phyloP scores from a whole-genome alignment of 1,140 invertebrate genomes.

The Ephestia elutella region DNA sequence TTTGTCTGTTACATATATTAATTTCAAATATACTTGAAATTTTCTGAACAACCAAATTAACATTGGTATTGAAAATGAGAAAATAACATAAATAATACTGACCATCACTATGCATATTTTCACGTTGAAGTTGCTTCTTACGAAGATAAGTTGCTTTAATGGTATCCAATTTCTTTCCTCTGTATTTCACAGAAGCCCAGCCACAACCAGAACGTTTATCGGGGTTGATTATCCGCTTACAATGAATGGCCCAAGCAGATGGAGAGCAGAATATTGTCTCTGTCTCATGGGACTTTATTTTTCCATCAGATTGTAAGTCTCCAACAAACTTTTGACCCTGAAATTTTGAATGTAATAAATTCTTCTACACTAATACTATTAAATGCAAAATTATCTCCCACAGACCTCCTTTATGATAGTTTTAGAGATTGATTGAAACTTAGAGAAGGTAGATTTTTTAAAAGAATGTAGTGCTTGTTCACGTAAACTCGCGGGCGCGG shows the following conservation, averaged over 20 bases:
- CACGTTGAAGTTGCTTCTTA: slow-evolving; percentile 78
- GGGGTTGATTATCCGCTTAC: slow-evolving; percentile 92
- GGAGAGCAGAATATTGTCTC: slow-evolving; percentile 92
- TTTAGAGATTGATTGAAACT: too few relatives aligned
- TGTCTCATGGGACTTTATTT: slow-evolving; percentile 91
- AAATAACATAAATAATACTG: too few relatives aligned
- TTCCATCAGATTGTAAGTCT: slow-evolving; percentile 88
- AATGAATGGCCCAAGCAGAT: slow-evolving; percentile 93
- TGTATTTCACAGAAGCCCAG: slow-evolving; percentile 90
- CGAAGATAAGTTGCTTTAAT: slow-evolving; percentile 90
- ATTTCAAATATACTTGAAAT: too few relatives aligned
- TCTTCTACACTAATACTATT: not conserved
- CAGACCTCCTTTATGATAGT: too few relatives aligned
- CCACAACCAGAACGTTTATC: slow-evolving; percentile 94
- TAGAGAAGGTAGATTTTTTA: too few relatives aligned
- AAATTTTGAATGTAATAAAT: too few relatives aligned
- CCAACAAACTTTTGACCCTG: slow-evolving; percentile 92
- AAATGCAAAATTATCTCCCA: too few relatives aligned
- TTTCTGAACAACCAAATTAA: too few relatives aligned
- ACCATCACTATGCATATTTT: slow-evolving; percentile 66
- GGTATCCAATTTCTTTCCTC: slow-evolving; percentile 88
- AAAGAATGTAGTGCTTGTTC: too few relatives aligned
- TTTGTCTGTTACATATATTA: too few relatives aligned
- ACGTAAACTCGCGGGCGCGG: too few relatives aligned
- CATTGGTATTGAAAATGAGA: too few relatives aligned